These are phyloP conservation scores for Zhuqinia jingwanae DNA, from an alignment of 2,888 invertebrate genomes.

Conservation along the genomic window DNA sequence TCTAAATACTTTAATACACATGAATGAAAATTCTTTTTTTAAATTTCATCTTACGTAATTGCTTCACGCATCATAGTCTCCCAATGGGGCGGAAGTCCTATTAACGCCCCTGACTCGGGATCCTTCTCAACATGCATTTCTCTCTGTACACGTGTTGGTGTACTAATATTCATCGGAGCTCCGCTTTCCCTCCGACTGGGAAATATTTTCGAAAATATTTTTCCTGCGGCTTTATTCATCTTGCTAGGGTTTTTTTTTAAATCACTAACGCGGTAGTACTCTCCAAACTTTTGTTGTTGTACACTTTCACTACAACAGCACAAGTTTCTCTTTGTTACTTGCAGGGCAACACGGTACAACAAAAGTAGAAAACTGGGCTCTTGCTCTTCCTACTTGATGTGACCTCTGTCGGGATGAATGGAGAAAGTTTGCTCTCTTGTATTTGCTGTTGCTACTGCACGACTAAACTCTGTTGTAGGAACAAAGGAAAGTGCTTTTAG, in stretches of 20 bases:
- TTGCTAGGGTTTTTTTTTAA: too few species aligned
- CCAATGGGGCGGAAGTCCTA: conserved; percentile 93
- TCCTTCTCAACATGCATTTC: conserved; percentile 93
- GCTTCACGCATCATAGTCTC: conserved; percentile 89
- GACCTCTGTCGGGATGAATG: conserved; percentile 53
- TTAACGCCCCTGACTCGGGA: conserved; percentile 90
- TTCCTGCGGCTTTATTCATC: conserved; percentile 47
- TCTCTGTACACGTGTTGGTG: conserved; percentile 92
- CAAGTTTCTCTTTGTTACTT: background rate
- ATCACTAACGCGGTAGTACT: background rate
- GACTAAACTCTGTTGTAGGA: background rate
- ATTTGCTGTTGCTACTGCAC: background rate
- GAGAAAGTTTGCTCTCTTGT: conserved; percentile 34
- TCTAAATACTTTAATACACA: background rate
- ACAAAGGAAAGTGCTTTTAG: conserved; percentile 19
- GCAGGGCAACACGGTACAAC: background rate
- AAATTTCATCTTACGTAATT: conserved; percentile 84
- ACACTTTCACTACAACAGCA: background rate
- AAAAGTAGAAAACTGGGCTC: background rate
- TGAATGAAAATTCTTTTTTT: background rate
- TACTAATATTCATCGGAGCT: conserved; percentile 84
- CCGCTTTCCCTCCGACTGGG: conserved; percentile 50
- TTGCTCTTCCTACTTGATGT: background rate
- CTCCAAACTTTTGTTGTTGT: background rate
- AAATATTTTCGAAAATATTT: conserved; percentile 53